Base-by-base conservation (phyloP, 1,140 invertebrate genomes). In the Trichonephila inaurata region DNA sequence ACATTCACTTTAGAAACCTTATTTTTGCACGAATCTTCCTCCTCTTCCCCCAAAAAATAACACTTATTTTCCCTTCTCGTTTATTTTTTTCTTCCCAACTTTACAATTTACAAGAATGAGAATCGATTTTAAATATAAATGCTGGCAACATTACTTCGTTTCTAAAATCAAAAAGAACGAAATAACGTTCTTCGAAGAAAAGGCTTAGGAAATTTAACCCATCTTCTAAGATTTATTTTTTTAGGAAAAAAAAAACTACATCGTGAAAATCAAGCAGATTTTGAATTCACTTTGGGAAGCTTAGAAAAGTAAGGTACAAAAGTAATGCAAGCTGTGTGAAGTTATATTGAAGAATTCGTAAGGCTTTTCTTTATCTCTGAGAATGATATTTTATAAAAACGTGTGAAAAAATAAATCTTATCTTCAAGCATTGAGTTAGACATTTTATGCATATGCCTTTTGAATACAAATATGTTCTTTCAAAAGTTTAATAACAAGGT, bases 251-350 rank as follows among this genome's bases (percentile, higher is more conserved):
- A 51, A 51, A 12, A 10, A 51, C 51, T 51, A 77, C 72, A 77
- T 77, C 28, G 33, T 18, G 72, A 77, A 77, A 77, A 77, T 77
- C 72, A 77, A 77, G 72, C 72, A 33, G 72, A 77, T 77, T 77
- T 77, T 19, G 28, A 77, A 77, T 33, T 77, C 28, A 40, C 33
- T 77, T 77, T 77, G 4, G 12, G 2, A 40, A 33, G 2, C 18
- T 28, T 18, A 40, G 28, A 77, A 77, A 77, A 77, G 33, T 77
- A 33, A 77, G 28, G 16, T 2, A 33, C 24, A 77, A 77, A 4
- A 33, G 72, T 77, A 28, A 19, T 18, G 72, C 16, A 77, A 28
- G 28, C 33, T 77, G 33, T 77, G 33, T 40, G 28, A 33, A 18
- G 72, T 16, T 77, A 28, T 40, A 77, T 77, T 33, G 72, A 18